Evolutionary conservation across 1,140 invertebrate genomes (phyloP).

Genomic region (Brevipalpus yothersi): DNA sequence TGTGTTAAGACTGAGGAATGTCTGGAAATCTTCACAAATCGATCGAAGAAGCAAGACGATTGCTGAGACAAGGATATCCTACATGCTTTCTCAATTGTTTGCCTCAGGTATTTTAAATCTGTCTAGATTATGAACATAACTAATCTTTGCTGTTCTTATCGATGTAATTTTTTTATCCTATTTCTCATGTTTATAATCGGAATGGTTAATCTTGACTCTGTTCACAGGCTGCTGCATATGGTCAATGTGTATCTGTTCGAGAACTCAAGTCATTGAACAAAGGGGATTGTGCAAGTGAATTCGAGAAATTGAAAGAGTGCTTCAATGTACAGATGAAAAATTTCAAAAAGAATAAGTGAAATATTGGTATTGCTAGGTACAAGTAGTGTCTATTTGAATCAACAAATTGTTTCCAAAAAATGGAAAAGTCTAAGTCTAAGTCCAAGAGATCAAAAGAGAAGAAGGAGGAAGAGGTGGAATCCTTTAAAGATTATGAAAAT

Average conservation of each 20-base stretch:
- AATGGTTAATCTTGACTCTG: background rate
- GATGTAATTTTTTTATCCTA: background rate
- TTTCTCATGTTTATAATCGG: background rate
- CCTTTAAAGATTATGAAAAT: constrained; percentile 6
- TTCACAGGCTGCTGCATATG: background rate
- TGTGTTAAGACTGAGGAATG: too few relatives aligned
- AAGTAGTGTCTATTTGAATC: background rate
- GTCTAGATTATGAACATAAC: background rate
- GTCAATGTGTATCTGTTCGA: background rate
- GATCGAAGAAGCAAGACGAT: background rate
- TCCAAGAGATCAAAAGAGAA: background rate
- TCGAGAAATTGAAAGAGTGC: background rate
- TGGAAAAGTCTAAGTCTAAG: background rate
- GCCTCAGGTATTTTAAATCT: background rate
- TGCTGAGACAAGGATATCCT: background rate
- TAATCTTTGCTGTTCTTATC: background rate
- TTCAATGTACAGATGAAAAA: background rate
- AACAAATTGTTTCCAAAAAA: background rate
- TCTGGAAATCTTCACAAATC: too few relatives aligned
- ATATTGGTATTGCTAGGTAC: background rate
- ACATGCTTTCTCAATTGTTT: background rate
- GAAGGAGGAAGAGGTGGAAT: background rate
- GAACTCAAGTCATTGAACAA: background rate
- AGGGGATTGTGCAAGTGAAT: background rate
- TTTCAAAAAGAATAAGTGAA: background rate